Conservation (phyloP, 2,888 invertebrate genomes). For the Aspidapion aeneum region DNA sequence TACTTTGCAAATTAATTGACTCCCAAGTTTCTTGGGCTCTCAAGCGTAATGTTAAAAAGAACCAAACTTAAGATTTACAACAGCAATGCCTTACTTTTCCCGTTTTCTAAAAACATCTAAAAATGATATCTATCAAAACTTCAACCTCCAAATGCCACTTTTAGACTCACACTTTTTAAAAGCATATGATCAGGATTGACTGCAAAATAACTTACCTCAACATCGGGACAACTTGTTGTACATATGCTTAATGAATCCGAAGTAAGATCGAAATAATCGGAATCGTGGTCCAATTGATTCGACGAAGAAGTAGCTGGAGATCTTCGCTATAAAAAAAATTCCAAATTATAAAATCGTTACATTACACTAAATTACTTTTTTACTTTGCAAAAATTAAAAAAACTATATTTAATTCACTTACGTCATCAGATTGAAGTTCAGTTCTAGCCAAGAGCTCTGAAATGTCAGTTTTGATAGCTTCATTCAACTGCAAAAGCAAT, state of each 20-base stretch:
- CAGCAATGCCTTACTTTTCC: too few species aligned
- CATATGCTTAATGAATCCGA: neutral
- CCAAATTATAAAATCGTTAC: neutral
- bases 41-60: too few species aligned
- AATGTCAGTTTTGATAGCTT: conserved; percentile 36
- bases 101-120: too few species aligned
- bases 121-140: too few species aligned
- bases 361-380: neutral
- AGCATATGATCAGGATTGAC: neutral
- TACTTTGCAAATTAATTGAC: too few species aligned
- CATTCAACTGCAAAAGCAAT: conserved; percentile 33
- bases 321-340: neutral
- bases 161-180: too few species aligned
- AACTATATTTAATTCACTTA: neutral
- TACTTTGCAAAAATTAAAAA: neutral
- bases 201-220: neutral
- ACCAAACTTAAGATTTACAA: too few species aligned
- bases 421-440: conserved; percentile 16
- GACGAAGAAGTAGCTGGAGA: neutral
- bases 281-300: neutral
- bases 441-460: conserved; percentile 34
- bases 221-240: neutral
- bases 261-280: neutral
- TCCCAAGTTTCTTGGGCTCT: too few species aligned
- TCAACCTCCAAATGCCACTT: too few species aligned